These are phyloP conservation scores for Micromys minutus DNA, from an alignment of 2,113 vertebrate species.

Conservation along the genomic window DNA sequence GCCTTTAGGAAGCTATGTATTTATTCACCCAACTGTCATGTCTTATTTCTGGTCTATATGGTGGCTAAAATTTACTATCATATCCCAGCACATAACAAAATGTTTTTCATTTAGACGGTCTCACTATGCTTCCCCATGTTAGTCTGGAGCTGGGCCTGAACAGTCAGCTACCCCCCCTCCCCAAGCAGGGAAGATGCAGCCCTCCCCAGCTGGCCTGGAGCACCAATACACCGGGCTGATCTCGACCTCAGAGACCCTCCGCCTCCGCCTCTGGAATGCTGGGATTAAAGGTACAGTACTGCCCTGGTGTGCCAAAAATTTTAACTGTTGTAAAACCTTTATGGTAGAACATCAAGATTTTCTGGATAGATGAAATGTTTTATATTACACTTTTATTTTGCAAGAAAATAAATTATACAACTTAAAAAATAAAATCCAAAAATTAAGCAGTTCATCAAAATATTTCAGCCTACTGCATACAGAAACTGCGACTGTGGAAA, in stretches of 20 bases:
- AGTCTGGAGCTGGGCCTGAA: not conserved
- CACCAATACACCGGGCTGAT: no score
- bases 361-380: slow-evolving; percentile 83
- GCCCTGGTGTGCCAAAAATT: not conserved
- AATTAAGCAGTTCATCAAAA: slow-evolving; percentile 92
- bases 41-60: slow-evolving; percentile 8
- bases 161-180: not conserved
- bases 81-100: not conserved
- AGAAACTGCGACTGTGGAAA: slow-evolving; percentile 89
- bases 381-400: slow-evolving; percentile 95
- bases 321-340: slow-evolving; percentile 51
- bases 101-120: not conserved
- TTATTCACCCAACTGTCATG: not conserved
- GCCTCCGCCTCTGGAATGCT: not conserved
- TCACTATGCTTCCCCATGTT: no score
- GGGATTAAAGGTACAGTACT: not conserved
- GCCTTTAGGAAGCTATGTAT: not conserved
- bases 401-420: slow-evolving; percentile 97
- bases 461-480: slow-evolving; percentile 89
- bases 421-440: slow-evolving; percentile 92
- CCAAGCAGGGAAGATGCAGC: not conserved
- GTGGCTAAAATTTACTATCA: not conserved
- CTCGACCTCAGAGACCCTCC: not conserved
- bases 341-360: slow-evolving; percentile 77
- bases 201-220: not conserved